These are phyloP conservation scores for Crotalus helleri DNA, from an alignment of 2,113 vertebrate species.

Conservation along the genomic window DNA sequence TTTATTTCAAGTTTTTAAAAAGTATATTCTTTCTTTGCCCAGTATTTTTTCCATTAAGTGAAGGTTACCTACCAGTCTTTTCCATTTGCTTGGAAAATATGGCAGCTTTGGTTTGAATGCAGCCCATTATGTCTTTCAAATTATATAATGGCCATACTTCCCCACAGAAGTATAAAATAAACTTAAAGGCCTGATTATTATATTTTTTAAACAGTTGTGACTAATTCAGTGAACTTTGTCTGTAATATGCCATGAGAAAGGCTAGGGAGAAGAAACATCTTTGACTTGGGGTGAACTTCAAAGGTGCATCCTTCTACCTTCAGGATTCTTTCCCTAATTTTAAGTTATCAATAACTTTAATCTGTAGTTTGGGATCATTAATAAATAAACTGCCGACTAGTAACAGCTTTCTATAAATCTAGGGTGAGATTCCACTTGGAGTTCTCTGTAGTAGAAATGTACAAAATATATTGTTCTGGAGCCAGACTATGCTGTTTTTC, in stretches of 20 bases:
- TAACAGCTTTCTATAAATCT: background rate
- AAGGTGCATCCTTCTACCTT: background rate
- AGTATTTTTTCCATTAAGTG: conserved; percentile 42
- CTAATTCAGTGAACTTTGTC: conserved; percentile 37
- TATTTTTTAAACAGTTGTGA: conserved; percentile 11
- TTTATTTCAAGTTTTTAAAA: conserved; percentile 56
- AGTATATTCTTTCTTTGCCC: conserved; percentile 31
- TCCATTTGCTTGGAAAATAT: conserved; percentile 22
- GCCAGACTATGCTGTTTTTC: background rate
- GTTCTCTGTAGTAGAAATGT: background rate
- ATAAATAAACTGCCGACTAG: background rate
- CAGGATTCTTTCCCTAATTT: background rate
- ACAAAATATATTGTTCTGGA: background rate
- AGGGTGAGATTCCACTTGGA: background rate
- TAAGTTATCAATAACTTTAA: background rate
- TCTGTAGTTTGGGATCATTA: background rate
- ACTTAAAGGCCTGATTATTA: background rate
- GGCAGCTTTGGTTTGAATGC: background rate
- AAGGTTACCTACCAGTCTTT: conserved; percentile 36
- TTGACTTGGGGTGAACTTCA: background rate
- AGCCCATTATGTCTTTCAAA: conserved; percentile 4
- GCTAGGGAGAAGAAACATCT: background rate
- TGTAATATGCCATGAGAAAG: conserved; percentile 15
- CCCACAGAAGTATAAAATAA: background rate
- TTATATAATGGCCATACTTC: conserved; percentile 9